Evolutionary conservation across 2,888 invertebrate species (phyloP).

Genomic region (Drosophila phalerata): DNA sequence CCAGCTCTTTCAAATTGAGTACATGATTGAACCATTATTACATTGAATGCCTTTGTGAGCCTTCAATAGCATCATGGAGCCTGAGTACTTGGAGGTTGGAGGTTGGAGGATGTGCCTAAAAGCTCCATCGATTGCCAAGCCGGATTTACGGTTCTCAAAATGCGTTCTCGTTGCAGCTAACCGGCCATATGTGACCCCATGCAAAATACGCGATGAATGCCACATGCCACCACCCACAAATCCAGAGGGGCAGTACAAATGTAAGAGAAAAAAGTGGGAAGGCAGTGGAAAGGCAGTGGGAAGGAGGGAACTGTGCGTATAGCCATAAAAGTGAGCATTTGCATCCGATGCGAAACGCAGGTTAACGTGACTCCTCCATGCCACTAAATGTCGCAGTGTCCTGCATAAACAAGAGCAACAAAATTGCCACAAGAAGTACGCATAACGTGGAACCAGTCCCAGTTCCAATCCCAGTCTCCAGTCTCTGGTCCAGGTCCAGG

Average conservation of each 20-base stretch:
- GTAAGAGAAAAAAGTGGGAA: too few relatives aligned
- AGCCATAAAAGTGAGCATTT: constrained; percentile 39
- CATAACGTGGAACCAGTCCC: background rate
- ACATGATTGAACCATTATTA: constrained; percentile 12
- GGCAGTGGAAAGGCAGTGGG: background rate
- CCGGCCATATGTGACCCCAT: constrained; percentile 13
- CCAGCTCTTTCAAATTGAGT: constrained; percentile 1
- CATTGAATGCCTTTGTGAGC: constrained; percentile 1
- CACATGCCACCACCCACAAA: background rate
- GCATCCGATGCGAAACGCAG: constrained; percentile 39
- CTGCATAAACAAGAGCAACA: constrained; percentile 63
- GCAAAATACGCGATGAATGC: constrained; percentile 18
- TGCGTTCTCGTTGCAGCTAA: constrained; percentile 19
- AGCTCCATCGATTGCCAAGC: constrained; percentile 19
- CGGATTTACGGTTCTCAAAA: constrained; percentile 10
- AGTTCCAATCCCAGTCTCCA: too few relatives aligned
- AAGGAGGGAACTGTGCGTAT: constrained; percentile 12
- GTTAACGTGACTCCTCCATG: constrained; percentile 42
- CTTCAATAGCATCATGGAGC: background rate
- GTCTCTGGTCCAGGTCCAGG: background rate
- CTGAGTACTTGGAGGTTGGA: background rate
- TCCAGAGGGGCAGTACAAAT: background rate
- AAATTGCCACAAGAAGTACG: constrained; percentile 61
- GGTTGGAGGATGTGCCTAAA: background rate
- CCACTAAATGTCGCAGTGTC: constrained; percentile 50